Percentiles rank a stretch among this genome's conserved stretches.
Conservation (phyloP, 1,140 invertebrate species). For the Palaemon carinicauda region DNA sequence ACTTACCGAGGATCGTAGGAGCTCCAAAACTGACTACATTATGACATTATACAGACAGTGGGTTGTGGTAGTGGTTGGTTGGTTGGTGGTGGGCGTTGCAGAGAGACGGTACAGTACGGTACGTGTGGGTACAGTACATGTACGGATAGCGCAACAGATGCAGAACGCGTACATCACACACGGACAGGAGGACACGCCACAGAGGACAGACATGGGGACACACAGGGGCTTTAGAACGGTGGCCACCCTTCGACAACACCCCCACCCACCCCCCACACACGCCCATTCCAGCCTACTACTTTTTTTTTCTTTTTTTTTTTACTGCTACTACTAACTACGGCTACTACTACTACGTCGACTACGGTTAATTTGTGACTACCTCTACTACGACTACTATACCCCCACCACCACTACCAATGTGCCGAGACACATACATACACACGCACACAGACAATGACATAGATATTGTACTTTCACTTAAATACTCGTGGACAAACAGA, state of each 20-base stretch:
- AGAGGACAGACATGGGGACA: slow-evolving; percentile 51
- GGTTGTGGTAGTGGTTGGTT: slow-evolving; percentile 45
- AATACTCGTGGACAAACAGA: not conserved
- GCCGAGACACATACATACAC: too few relatives aligned
- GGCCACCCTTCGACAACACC: slow-evolving; percentile 16
- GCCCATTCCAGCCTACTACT: not conserved
- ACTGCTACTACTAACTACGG: slow-evolving; percentile 7
- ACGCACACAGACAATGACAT: too few relatives aligned
- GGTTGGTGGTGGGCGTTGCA: slow-evolving; percentile 63
- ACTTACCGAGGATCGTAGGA: slow-evolving; percentile 97
- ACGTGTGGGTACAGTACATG: slow-evolving; percentile 54
- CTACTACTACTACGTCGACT: not conserved
- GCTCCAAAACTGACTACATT: slow-evolving; percentile 94
- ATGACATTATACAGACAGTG: slow-evolving; percentile 56
- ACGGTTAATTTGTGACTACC: too few relatives aligned
- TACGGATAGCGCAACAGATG: slow-evolving; percentile 62
- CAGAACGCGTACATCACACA: slow-evolving; percentile 47
- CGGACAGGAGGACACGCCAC: slow-evolving; percentile 51
- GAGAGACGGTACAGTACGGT: slow-evolving; percentile 54
- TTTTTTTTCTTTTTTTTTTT: too few relatives aligned
- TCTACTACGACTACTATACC: too few relatives aligned
- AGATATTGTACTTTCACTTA: too few relatives aligned
- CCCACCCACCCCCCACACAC: not conserved
- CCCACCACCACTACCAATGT: too few relatives aligned
- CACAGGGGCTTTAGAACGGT: slow-evolving; percentile 40